Percentiles rank a stretch among this genome's conserved stretches.
Conservation (phyloP, 92 coral and sea anemone genomes). For the Parazoanthus darwini region DNA sequence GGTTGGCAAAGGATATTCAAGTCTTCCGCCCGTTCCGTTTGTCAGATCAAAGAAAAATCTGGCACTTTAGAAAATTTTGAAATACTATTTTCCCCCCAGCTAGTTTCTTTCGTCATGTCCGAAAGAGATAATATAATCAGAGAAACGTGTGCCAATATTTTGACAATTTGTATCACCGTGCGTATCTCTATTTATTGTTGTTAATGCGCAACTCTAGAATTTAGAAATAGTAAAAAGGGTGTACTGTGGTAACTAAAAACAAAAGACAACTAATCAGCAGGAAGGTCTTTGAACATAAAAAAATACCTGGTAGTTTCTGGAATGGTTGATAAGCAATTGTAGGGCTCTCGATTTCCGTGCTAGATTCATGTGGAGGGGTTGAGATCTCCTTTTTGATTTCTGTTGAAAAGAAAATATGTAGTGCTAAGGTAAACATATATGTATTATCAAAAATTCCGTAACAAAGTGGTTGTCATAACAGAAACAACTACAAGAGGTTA, state of each 20-base stretch:
- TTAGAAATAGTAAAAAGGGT: slow-evolving; percentile 46
- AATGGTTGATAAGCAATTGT: slow-evolving; percentile 42
- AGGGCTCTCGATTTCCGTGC: slow-evolving; percentile 53
- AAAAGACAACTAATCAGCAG: slow-evolving; percentile 2
- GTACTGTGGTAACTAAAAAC: slow-evolving; percentile 25
- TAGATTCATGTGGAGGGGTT: slow-evolving; percentile 66
- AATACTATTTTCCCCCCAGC: slow-evolving; percentile 5
- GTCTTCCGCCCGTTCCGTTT: slow-evolving; percentile 31
- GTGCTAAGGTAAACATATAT: slow-evolving; percentile 24
- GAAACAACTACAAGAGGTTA: slow-evolving; percentile 25
- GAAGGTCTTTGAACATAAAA: background rate
- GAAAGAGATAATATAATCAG: slow-evolving; percentile 31
- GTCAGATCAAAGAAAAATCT: background rate
- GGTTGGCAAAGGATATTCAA: slow-evolving; percentile 1
- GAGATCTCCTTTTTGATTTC: slow-evolving; percentile 81
- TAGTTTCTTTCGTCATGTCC: slow-evolving; percentile 24
- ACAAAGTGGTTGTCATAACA: slow-evolving; percentile 39
- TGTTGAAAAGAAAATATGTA: slow-evolving; percentile 41
- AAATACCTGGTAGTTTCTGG: slow-evolving; percentile 54
- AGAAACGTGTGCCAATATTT: slow-evolving; percentile 36
- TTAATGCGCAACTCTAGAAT: slow-evolving; percentile 51
- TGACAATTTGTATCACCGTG: slow-evolving; percentile 44
- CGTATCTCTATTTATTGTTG: slow-evolving; percentile 57
- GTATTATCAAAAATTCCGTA: slow-evolving; percentile 30
- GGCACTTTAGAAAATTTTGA: background rate